phyloP scores from a whole-genome alignment of 2,113 vertebrate species.

The Orycteropus afer region DNA sequence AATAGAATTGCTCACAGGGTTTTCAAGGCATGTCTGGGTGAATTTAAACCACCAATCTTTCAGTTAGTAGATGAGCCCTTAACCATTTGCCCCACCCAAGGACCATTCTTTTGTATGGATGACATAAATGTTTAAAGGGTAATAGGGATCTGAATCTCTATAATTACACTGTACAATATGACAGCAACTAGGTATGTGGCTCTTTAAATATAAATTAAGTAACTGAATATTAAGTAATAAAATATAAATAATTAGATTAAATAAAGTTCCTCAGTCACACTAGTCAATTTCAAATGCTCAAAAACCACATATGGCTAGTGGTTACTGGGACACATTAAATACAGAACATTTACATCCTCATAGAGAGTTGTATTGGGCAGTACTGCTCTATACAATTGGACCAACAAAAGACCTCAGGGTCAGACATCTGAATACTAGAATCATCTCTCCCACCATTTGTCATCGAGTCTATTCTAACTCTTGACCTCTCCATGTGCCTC shows the following conservation, averaged over 20 bases:
- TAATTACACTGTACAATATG: background rate
- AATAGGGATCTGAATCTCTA: background rate
- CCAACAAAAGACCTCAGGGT: background rate
- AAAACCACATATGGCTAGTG: background rate
- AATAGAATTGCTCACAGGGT: too few relatives aligned
- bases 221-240: background rate
- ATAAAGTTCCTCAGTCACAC: background rate
- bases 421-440: too few relatives aligned
- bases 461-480: background rate
- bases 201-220: background rate
- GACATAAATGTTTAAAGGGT: accelerated
- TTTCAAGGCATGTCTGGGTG: background rate
- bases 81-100: background rate
- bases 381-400: background rate
- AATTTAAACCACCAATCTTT: background rate
- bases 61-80: background rate
- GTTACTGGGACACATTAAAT: background rate
- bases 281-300: background rate
- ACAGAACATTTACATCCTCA: background rate
- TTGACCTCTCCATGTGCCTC: background rate
- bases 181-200: accelerated
- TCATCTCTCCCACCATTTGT: background rate
- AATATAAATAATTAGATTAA: background rate
- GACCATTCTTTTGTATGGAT: background rate
- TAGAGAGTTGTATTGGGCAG: too few relatives aligned